Evolutionary conservation across 2,888 invertebrate species (phyloP).

Genomic region (Hydrotaea diabolus): DNA sequence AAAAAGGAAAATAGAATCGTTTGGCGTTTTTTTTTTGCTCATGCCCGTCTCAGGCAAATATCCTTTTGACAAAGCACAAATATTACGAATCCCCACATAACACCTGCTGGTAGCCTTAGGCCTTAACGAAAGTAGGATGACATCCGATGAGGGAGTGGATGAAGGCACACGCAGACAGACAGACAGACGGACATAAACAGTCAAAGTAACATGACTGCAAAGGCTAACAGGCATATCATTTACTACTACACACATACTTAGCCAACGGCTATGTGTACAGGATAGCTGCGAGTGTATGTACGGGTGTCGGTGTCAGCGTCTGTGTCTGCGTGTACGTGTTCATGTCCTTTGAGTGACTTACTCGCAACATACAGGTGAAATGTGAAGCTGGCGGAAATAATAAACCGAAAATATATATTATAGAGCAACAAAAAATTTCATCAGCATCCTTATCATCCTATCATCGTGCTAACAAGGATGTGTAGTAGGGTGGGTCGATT

Average conservation of each 20-base stretch:
- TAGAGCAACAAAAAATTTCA: slow-evolving; percentile 45
- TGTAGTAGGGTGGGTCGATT: too few relatives aligned
- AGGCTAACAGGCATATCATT: slow-evolving; percentile 9
- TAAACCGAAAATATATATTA: slow-evolving; percentile 55
- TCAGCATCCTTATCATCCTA: slow-evolving; percentile 21
- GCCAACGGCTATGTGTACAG: background rate
- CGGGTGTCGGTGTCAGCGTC: background rate
- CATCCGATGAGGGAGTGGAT: too few relatives aligned
- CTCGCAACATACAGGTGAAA: slow-evolving; percentile 58
- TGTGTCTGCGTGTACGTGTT: background rate
- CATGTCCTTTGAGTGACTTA: slow-evolving; percentile 18
- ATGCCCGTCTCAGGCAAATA: background rate
- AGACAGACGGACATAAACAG: background rate
- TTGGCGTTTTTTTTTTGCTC: background rate
- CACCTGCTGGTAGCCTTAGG: slow-evolving; percentile 16
- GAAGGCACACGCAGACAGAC: background rate
- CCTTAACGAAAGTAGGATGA: background rate
- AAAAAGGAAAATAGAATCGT: background rate
- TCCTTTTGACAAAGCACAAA: slow-evolving; percentile 36
- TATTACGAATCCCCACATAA: slow-evolving; percentile 7
- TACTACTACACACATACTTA: background rate
- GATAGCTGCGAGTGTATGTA: background rate
- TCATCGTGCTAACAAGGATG: slow-evolving; percentile 6
- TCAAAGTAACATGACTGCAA: background rate
- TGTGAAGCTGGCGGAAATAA: slow-evolving; percentile 61